These are phyloP conservation scores for Hirtodrosophila cameraria DNA, from an alignment of 2,888 invertebrate species.

Conservation along the genomic window DNA sequence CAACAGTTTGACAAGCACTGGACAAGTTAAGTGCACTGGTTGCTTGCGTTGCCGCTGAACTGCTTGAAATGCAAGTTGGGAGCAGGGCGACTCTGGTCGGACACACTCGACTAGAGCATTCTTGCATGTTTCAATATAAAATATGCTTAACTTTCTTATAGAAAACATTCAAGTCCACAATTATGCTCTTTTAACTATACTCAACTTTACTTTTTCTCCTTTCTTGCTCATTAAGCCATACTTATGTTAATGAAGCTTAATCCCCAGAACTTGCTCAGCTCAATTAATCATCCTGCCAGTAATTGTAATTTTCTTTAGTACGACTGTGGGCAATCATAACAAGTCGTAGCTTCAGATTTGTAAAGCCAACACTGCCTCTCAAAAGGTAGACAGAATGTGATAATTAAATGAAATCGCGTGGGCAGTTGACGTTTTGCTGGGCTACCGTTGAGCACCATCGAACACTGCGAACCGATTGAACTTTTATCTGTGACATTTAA, in stretches of 20 bases:
- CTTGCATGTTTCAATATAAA: no score
- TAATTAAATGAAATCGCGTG: constrained; percentile 49
- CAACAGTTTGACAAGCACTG: no score
- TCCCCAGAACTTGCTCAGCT: background rate
- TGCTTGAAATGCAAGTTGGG: no score
- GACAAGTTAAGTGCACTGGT: no score
- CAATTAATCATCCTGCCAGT: constrained; percentile 29
- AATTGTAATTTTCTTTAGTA: constrained; percentile 5
- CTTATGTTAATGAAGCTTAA: background rate
- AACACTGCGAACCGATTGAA: constrained; percentile 62
- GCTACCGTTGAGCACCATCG: constrained; percentile 53
- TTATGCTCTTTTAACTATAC: background rate
- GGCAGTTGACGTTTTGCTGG: constrained; percentile 48
- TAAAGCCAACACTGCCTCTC: constrained; percentile 42
- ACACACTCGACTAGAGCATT: no score
- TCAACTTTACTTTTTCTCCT: no score
- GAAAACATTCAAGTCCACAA: background rate
- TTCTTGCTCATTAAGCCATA: no score
- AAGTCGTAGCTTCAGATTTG: constrained; percentile 54
- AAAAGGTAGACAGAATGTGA: constrained; percentile 9
- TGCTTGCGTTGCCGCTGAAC: no score
- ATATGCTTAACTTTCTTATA: no score
- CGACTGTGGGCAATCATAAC: constrained; percentile 62
- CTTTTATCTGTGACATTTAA: constrained; percentile 79
- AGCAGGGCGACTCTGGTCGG: no score